Evolutionary conservation across 2,113 vertebrate genomes (phyloP).

Genomic region (Megaceryle torquata): DNA sequence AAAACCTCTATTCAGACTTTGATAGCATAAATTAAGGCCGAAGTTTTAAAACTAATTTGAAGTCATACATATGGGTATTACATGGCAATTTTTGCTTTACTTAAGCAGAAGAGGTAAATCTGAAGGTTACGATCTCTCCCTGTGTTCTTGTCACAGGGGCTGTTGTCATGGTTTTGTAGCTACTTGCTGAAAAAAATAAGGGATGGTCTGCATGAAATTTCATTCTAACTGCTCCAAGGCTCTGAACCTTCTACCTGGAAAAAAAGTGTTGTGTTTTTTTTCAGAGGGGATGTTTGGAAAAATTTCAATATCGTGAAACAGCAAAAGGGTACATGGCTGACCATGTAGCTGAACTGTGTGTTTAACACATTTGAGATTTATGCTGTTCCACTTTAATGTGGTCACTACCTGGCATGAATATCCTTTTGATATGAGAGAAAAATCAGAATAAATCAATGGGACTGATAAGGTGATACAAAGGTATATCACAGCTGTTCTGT

Average conservation of each 20-base stretch:
- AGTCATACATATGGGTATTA: background rate
- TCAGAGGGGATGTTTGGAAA: background rate
- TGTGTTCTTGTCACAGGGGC: background rate
- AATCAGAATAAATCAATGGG: background rate
- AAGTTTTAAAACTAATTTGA: background rate
- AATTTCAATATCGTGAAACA: background rate
- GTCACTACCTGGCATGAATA: background rate
- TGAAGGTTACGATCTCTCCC: background rate
- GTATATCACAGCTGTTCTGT: background rate
- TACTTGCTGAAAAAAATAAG: background rate
- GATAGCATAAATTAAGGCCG: background rate
- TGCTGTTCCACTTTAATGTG: background rate
- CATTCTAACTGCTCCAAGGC: background rate
- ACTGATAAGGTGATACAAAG: background rate
- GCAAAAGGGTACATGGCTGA: background rate
- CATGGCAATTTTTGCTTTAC: background rate
- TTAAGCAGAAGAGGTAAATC: background rate
- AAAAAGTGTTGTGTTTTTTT: rapidly evolving
- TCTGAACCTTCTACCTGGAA: background rate
- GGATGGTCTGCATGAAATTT: background rate
- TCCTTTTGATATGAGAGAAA: background rate
- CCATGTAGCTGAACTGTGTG: background rate
- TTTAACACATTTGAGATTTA: background rate
- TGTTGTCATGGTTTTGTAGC: background rate
- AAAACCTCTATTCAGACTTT: background rate